Evolutionary conservation across 2,888 invertebrate genomes (phyloP).

Genomic region (Scaptomyza cyrtandrae): DNA sequence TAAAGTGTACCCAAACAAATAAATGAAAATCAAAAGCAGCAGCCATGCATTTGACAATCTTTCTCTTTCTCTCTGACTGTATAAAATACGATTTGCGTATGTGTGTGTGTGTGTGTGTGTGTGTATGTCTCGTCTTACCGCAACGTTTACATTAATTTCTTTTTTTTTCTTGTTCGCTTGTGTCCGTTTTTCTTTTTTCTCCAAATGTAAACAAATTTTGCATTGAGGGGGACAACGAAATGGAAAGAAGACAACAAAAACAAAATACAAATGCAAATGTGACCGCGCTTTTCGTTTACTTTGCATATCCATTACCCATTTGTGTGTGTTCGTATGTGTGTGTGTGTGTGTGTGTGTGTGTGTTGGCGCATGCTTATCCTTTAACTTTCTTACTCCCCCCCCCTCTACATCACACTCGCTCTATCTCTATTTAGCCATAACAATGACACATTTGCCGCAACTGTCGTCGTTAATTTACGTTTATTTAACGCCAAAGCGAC

Average conservation of each 20-base stretch:
- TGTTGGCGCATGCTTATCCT: slow-evolving; percentile 57
- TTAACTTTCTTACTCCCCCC: slow-evolving; percentile 5
- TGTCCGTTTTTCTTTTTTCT: slow-evolving; percentile 34
- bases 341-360: slow-evolving; percentile 21
- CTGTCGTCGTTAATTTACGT: slow-evolving; percentile 58
- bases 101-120: slow-evolving; percentile 28
- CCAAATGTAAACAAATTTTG: slow-evolving; percentile 56
- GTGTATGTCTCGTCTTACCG: slow-evolving; percentile 36
- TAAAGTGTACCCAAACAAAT: background rate
- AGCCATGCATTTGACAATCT: background rate
- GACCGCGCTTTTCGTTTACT: slow-evolving; percentile 32
- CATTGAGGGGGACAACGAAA: slow-evolving; percentile 7
- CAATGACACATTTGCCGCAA: slow-evolving; percentile 60
- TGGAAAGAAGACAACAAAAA: slow-evolving; percentile 3
- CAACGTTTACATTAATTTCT: slow-evolving; percentile 15
- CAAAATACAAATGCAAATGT: slow-evolving; percentile 8
- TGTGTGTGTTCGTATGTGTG: slow-evolving; percentile 15
- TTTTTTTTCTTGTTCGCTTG: slow-evolving; percentile 2
- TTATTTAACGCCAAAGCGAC: slow-evolving; percentile 49
- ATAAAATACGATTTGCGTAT: background rate
- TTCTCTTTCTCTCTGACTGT: background rate
- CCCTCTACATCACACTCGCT: no score
- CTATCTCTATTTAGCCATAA: slow-evolving; percentile 27
- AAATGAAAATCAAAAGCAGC: slow-evolving; percentile 12
- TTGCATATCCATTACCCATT: background rate